phyloP scores from a whole-genome alignment of 2,888 invertebrate species.

The Orthonychiurus folsomi region DNA sequence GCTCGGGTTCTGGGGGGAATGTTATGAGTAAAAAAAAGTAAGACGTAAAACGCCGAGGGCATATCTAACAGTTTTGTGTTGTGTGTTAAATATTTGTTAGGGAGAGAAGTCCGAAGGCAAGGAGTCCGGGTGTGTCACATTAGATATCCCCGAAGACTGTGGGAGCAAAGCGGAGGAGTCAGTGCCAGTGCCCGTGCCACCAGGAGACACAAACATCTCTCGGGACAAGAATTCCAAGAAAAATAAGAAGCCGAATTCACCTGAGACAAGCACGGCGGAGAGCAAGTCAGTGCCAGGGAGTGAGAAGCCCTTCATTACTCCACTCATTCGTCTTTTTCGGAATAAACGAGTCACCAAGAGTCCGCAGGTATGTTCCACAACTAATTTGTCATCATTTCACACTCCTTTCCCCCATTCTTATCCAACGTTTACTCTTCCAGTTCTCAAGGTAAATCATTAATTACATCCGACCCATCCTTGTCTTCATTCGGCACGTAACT shows the following conservation, averaged over 20 bases:
- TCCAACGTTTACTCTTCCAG: no score
- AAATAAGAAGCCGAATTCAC: background rate
- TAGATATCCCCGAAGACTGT: slow-evolving; percentile 16
- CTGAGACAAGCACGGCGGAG: background rate
- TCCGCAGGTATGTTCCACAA: slow-evolving; percentile 1
- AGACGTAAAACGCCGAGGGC: no score
- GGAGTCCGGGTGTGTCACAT: slow-evolving; percentile 16
- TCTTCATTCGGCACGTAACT: no score
- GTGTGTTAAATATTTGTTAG: background rate
- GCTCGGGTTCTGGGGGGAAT: no score
- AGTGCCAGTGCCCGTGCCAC: background rate
- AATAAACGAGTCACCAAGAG: slow-evolving; percentile 3
- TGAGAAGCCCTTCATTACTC: slow-evolving; percentile 6
- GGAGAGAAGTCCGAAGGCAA: slow-evolving; percentile 8
- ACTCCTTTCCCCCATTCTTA: no score
- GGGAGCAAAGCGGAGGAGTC: background rate
- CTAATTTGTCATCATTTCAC: background rate
- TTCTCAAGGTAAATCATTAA: no score
- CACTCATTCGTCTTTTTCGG: slow-evolving; percentile 3
- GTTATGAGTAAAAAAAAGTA: no score
- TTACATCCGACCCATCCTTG: no score
- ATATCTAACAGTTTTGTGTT: background rate
- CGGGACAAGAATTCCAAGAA: slow-evolving; percentile 4
- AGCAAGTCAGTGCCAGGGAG: slow-evolving; percentile 2
- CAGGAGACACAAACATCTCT: background rate